Percentiles rank a stretch among this genome's conserved stretches.
These are phyloP conservation scores for Lepidotrigona ventralis DNA, from an alignment of 1,140 invertebrate genomes.

Conservation along the genomic window DNA sequence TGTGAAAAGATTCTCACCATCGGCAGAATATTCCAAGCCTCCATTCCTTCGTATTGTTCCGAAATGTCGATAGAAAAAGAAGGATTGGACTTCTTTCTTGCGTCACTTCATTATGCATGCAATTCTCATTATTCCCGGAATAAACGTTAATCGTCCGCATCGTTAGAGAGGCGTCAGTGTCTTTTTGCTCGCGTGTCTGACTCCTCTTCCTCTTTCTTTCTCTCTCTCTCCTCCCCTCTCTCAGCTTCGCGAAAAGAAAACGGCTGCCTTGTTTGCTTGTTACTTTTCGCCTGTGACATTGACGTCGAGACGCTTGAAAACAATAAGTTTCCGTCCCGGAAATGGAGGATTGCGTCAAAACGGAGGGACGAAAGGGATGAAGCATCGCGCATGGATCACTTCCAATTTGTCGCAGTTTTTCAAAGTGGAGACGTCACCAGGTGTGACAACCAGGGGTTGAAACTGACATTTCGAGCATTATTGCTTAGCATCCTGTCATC, in stretches of 20 bases:
- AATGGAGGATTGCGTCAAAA: background rate
- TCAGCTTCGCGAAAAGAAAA: background rate
- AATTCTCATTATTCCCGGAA: slow-evolving; percentile 30
- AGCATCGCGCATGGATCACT: background rate
- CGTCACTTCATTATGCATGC: slow-evolving; percentile 31
- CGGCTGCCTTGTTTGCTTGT: background rate
- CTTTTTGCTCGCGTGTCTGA: background rate
- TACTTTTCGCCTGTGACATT: background rate
- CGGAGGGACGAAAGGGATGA: background rate
- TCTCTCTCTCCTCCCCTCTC: background rate
- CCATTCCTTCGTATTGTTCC: background rate
- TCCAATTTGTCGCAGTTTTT: slow-evolving; percentile 3
- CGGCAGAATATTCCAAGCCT: background rate
- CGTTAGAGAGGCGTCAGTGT: background rate
- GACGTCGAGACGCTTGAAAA: background rate
- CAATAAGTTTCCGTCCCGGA: background rate
- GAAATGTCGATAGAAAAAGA: slow-evolving; percentile 20
- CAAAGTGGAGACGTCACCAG: background rate
- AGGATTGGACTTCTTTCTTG: background rate
- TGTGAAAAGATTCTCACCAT: background rate
- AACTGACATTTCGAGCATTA: slow-evolving; percentile 5
- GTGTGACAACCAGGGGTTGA: background rate
- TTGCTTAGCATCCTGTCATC: background rate
- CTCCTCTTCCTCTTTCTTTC: background rate
- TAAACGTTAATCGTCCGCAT: slow-evolving; percentile 32